Conservation (phyloP, 2,113 vertebrate species). For the Pseudorectes ferrugineus region DNA sequence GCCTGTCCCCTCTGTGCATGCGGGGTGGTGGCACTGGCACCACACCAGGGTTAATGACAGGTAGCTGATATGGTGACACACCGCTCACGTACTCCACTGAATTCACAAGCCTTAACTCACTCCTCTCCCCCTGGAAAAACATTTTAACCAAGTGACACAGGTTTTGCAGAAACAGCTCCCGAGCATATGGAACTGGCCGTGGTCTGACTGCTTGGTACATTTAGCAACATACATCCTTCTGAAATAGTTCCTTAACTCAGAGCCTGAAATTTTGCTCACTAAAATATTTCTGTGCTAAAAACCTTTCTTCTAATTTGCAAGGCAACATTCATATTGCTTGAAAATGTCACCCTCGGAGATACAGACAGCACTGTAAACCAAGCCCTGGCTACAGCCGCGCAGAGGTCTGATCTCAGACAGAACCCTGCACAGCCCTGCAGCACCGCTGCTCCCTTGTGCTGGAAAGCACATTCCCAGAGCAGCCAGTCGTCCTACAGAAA, state of each 20-base stretch:
- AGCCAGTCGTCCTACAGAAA: neutral
- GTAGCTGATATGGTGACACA: conserved; percentile 77
- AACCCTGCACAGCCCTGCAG: neutral
- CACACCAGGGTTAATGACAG: conserved; percentile 71
- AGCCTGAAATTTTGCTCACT: neutral
- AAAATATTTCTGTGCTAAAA: neutral
- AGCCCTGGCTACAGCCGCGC: neutral
- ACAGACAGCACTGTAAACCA: neutral
- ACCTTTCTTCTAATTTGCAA: neutral
- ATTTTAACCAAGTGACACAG: neutral
- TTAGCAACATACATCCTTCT: neutral
- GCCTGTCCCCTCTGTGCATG: conserved; percentile 46
- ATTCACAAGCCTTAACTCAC: conserved; percentile 46
- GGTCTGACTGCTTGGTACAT: neutral
- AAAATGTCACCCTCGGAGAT: neutral
- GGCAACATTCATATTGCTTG: neutral
- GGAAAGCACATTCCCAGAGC: neutral
- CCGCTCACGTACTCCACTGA: conserved; percentile 44
- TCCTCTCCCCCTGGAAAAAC: conserved; percentile 74
- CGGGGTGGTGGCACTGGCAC: conserved; percentile 76
- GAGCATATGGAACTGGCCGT: rapidly evolving
- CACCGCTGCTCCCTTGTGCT: neutral
- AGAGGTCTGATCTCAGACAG: neutral
- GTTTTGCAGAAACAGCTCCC: neutral
- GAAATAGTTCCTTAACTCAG: neutral